Base-by-base conservation (phyloP, 2,113 vertebrate genomes). In the Empidonax traillii region DNA sequence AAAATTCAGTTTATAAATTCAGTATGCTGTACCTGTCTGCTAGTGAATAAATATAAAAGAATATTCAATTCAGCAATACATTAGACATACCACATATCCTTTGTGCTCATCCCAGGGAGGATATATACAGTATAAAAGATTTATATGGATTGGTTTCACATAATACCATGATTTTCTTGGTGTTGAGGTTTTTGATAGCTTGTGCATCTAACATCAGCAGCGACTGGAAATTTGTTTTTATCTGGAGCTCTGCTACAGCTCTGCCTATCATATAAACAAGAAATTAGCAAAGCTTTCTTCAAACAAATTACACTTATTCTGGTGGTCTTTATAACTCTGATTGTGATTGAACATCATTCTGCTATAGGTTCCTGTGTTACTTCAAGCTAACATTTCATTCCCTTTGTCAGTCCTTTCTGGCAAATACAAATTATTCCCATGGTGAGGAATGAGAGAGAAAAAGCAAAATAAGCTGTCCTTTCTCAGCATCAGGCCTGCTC, bases 101-200 rank as follows among this genome's bases (percentile, higher is more conserved):
- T 89, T 93, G 69, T 86, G 71, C 56, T 82, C 76, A 93, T 97
- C 65, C 92, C 89, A 88, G 86, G 58, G 94, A 85, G 74, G 71
- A 77, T 90, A 61, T 78, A 93, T 43, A 90, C 67, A 65, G 23
- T 96, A 83, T 93, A 84, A 91, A 94, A 96, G 62, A 97, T 96
- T 97, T 94, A 94, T 97, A 81, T 66, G 76, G 55, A 87, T 85
- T 85, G 77, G 85, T 85, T 97, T 97, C 95, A 95, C 66, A 77
- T 93, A 97, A 83, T 89, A 96, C 61, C 83, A 75, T 71, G 41
- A 78, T 95, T 97, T 97, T 49, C 93, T 92, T 95, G 88, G 85
- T 12, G 8, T 68, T 89, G 66, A 46, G 39, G 39, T 93, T 97
- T 97, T 97, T 97, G 93, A 97, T 97, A 97, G 81, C 93, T 94